These are phyloP conservation scores for Sarotherodon lohbergeri DNA, from an alignment of 2,113 vertebrate species.

Conservation along the genomic window DNA sequence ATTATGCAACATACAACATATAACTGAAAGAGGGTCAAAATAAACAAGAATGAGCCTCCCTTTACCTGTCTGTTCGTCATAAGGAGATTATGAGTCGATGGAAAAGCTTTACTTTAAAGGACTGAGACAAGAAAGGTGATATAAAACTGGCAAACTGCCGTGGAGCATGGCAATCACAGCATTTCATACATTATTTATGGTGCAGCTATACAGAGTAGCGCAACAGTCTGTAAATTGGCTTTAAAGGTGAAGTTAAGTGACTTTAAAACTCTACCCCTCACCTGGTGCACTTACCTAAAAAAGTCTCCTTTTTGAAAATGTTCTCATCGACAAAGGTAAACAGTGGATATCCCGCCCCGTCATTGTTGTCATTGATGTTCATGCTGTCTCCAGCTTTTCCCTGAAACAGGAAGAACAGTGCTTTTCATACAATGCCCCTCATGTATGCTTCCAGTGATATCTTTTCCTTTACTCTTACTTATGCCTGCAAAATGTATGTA, in stretches of 20 bases:
- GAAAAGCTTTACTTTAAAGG: constrained; percentile 12
- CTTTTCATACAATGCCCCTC: background rate
- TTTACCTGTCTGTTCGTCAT: background rate
- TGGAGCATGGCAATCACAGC: background rate
- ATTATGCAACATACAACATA: constrained; percentile 26
- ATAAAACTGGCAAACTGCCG: background rate
- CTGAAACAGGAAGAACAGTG: constrained; percentile 24
- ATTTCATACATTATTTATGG: background rate
- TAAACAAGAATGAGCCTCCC: too few relatives aligned
- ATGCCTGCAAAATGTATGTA: background rate
- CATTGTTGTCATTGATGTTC: constrained; percentile 35
- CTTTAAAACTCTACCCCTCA: background rate
- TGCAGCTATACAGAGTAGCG: background rate
- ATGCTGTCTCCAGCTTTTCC: constrained; percentile 63
- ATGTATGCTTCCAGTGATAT: background rate
- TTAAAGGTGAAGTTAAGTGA: background rate
- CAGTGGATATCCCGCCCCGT: constrained; percentile 64
- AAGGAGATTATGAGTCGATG: constrained; percentile 40
- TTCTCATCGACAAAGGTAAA: constrained; percentile 76
- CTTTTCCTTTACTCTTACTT: background rate
- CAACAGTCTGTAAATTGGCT: background rate
- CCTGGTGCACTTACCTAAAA: constrained; percentile 57
- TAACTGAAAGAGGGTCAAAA: too few relatives aligned
- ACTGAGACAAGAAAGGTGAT: background rate
- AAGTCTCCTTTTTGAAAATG: constrained; percentile 79